Percentiles rank a stretch among this genome's conserved stretches.
Conservation (phyloP, 1,140 invertebrate species). For the Penaeus japonicus region DNA sequence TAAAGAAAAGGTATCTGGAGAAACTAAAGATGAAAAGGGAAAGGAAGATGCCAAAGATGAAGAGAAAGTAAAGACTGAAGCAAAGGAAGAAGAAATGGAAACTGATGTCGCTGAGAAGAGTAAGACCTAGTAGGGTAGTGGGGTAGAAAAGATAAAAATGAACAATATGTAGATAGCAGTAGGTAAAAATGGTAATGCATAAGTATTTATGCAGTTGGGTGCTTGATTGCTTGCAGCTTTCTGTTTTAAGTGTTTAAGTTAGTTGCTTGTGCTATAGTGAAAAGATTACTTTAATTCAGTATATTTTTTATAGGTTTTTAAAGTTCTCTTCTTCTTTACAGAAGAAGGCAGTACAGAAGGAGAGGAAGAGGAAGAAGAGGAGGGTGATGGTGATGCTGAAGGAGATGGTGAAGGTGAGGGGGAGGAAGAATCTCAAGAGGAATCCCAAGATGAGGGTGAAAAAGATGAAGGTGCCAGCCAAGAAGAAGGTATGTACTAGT, state of each 20-base stretch:
- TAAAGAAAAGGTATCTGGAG: background rate
- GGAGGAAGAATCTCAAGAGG: conserved; percentile 39
- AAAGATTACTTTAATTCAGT: too few species aligned
- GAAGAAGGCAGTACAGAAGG: conserved; percentile 54
- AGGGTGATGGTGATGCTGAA: background rate
- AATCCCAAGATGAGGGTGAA: conserved; percentile 44
- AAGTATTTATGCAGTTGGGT: background rate
- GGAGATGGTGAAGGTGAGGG: conserved; percentile 51
- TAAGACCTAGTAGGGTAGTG: too few species aligned
- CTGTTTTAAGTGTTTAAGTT: too few species aligned
- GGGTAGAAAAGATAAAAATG: background rate
- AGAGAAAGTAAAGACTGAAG: background rate
- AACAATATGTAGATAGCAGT: background rate
- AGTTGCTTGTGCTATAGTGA: too few species aligned
- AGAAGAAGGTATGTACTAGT: background rate
- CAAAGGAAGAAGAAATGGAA: background rate
- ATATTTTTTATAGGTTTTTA: background rate
- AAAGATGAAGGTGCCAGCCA: conserved; percentile 1
- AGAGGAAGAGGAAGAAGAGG: conserved; percentile 16
- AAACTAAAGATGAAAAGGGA: conserved; percentile 16
- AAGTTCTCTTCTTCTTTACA: conserved; percentile 1
- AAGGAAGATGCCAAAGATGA: conserved; percentile 6
- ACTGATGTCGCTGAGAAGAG: background rate
- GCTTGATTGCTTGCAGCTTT: background rate
- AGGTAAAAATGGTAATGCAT: background rate